Base-by-base conservation (phyloP, 2,113 vertebrate species). In the Speoplatyrhinus poulsoni region DNA sequence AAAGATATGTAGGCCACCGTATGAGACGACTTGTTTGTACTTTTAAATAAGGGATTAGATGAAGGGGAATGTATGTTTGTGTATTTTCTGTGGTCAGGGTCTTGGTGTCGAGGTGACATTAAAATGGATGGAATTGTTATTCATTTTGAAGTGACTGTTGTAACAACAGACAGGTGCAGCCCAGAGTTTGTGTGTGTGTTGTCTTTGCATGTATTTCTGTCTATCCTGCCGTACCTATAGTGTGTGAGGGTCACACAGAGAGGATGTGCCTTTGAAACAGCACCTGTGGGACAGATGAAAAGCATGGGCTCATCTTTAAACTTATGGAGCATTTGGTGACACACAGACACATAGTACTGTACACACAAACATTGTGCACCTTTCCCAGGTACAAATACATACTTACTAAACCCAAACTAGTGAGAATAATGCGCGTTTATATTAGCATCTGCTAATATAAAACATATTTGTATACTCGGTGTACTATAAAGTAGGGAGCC, bases 241-340 rank as follows among this genome's bases (percentile, higher is more conserved):
- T 81, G 77, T 72, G 19, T 73, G 76, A 75, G 75, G 80, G 85
- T 89, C 82, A 87, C 83, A 86, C 77, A 73, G 36, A 41, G 81
- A 76, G 85, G 83, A 80, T 15, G 83, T 89, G 89, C 89, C 85
- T 88, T 87, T 85, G 86, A 83, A 81, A 82, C 64, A 81, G 65
- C 79, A 85, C 69, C 81, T 69, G 74, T 72, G 60, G 66, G 73
- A 69, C 62, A 61, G 67, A 80, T 67, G 68, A 74, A 80, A 82
- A 63, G 60, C 58, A 77, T 73, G 72, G 49, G 58, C 62, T 71
- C 60, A 66, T 72, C 72, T 67, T 77, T 69, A 73, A 75, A 65
- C 65, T 56, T 67, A 81, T 60, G 70, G 53, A 67, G 33, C 56
- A 77, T 72, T 61, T 79, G 64, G 48, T 69, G 52, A 65, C 7